These are phyloP conservation scores for Neoseiulus cucumeris DNA, from an alignment of 1,140 invertebrate species.

Conservation along the genomic window DNA sequence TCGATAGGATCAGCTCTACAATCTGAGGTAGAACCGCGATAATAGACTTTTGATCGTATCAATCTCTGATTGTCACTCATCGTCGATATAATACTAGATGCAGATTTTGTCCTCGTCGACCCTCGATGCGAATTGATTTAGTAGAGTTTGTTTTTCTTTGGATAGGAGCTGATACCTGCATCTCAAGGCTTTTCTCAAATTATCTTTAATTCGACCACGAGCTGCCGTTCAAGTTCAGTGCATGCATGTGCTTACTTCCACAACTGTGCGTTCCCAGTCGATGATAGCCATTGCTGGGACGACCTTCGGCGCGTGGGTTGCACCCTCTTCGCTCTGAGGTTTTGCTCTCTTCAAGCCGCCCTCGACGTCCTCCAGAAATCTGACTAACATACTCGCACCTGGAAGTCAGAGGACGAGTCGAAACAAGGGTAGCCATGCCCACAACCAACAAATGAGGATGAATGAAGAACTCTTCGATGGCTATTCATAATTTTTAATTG, in stretches of 20 bases:
- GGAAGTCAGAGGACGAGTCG: not conserved
- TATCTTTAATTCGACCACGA: no score
- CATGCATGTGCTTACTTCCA: not conserved
- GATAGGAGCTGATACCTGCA: no score
- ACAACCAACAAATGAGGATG: not conserved
- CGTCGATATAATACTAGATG: no score
- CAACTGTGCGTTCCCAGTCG: not conserved
- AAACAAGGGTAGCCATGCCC: conserved; percentile 1
- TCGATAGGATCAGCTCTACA: no score
- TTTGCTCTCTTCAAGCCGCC: conserved; percentile 47
- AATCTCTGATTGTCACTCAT: no score
- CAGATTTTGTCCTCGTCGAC: no score
- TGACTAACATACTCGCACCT: conserved; percentile 7
- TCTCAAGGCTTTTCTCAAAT: no score
- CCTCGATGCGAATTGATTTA: no score
- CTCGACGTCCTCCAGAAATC: conserved; percentile 42
- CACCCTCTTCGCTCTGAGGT: conserved; percentile 37
- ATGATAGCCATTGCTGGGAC: conserved; percentile 6
- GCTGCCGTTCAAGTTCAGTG: no score
- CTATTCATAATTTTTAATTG: not conserved
- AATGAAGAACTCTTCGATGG: not conserved
- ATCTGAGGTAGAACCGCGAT: no score
- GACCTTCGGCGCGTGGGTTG: conserved; percentile 28
- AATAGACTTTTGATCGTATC: no score
- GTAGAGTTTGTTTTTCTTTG: no score